A percentile compares a stretch with the other conserved stretches of the same genome.
Evolutionary conservation across 2,113 vertebrate genomes (phyloP).

Genomic region (Phrynosoma blainvillii): DNA sequence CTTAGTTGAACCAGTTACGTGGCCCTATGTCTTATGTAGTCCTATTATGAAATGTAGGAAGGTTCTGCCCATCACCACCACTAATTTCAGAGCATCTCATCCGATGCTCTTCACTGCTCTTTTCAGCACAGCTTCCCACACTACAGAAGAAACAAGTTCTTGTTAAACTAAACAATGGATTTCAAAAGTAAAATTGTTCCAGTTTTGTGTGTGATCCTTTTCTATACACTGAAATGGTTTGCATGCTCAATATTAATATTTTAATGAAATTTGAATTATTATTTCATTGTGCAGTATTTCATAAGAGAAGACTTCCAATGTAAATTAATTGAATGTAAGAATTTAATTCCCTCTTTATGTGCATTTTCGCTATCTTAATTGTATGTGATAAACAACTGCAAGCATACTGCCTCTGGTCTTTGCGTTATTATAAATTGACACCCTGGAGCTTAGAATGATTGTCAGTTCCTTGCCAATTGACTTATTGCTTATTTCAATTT

Average conservation of each 20-base stretch:
- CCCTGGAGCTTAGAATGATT: slow-evolving; percentile 32
- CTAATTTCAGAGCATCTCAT: not conserved
- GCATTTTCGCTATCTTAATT: slow-evolving; percentile 31
- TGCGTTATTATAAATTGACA: slow-evolving; percentile 27
- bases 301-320: not conserved
- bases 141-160: not conserved
- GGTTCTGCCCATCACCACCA: not conserved
- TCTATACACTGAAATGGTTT: not conserved
- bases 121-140: not conserved
- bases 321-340: not conserved
- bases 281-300: not conserved
- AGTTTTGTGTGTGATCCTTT: not conserved
- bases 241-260: not conserved
- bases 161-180: not conserved
- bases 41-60: not conserved
- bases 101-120: not conserved
- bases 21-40: no score
- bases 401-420: slow-evolving; percentile 38
- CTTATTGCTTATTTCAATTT: slow-evolving; percentile 42
- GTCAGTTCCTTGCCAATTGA: slow-evolving; percentile 48
- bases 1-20: not conserved
- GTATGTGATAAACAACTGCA: slow-evolving; percentile 31
- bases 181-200: not conserved
- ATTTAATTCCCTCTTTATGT: slow-evolving; percentile 14
- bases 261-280: slow-evolving; percentile 18